Evolutionary conservation across 2,113 vertebrate genomes (phyloP).

Genomic region (Melospiza melodia): DNA sequence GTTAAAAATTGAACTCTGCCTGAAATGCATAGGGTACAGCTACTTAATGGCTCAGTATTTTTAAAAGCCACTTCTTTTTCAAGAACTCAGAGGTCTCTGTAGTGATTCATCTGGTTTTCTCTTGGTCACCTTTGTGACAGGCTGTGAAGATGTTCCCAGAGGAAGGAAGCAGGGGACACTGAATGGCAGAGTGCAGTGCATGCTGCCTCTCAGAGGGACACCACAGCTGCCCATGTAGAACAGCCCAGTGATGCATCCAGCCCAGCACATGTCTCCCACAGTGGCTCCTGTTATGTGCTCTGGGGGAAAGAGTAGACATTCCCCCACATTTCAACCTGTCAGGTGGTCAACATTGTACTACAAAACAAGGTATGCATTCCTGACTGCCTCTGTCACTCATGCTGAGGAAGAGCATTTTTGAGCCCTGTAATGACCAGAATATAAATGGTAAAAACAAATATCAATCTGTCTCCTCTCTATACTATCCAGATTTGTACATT

Average conservation of each 20-base stretch:
- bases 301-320: not conserved
- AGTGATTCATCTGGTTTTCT: not conserved
- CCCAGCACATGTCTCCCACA: fast-evolving
- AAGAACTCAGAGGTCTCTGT: not conserved
- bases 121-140: not conserved
- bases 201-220: not conserved
- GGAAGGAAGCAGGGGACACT: not conserved
- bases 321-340: not conserved
- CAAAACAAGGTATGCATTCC: not conserved
- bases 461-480: not conserved
- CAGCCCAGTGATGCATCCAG: not conserved
- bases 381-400: not conserved
- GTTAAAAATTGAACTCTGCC: not conserved
- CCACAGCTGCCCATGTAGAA: not conserved
- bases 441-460: not conserved
- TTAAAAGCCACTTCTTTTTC: not conserved
- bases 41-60: not conserved
- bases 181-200: not conserved
- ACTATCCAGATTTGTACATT: not conserved
- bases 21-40: not conserved
- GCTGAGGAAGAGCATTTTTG: not conserved
- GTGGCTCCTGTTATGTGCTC: not conserved
- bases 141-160: not conserved
- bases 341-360: not conserved
- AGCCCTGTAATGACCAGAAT: not conserved